Conservation (phyloP, 2,888 invertebrate genomes). For the Nymphalis c-album region DNA sequence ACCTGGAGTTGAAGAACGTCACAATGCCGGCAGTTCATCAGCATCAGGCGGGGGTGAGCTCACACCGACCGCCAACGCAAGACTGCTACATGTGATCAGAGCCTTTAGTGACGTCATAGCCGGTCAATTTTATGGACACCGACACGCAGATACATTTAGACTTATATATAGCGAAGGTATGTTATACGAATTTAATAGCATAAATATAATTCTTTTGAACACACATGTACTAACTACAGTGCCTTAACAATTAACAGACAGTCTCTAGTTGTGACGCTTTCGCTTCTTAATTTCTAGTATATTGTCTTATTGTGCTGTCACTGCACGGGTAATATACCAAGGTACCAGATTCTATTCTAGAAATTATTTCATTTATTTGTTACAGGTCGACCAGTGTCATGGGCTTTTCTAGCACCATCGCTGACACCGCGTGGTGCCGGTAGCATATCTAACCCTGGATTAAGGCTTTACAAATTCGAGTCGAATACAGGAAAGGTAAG, state of each 20-base stretch:
- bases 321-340: too few relatives aligned
- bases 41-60: conserved; percentile 82
- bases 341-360: neutral
- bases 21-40: conserved; percentile 84
- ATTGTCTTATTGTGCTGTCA: too few relatives aligned
- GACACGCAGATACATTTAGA: conserved; percentile 95
- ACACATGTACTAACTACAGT: too few relatives aligned
- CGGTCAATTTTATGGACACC: conserved; percentile 96
- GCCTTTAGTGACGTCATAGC: conserved; percentile 91
- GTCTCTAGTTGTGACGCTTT: too few relatives aligned
- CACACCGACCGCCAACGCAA: conserved; percentile 86
- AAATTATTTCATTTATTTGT: conserved; percentile 25
- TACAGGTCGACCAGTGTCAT: conserved; percentile 90
- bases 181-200: too few relatives aligned
- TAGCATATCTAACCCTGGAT: conserved; percentile 93
- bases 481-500: conserved; percentile 91
- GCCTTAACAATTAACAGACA: too few relatives aligned
- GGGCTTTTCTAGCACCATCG: conserved; percentile 94
- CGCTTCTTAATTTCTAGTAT: too few relatives aligned
- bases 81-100: conserved; percentile 87
- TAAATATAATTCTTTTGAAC: too few relatives aligned
- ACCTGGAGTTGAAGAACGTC: conserved; percentile 93
- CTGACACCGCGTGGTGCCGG: conserved; percentile 92
- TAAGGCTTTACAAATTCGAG: conserved; percentile 94
- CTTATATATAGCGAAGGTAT: conserved; percentile 87